These are phyloP conservation scores for Chirona hameri DNA, from an alignment of 2,888 invertebrate species.

Conservation along the genomic window DNA sequence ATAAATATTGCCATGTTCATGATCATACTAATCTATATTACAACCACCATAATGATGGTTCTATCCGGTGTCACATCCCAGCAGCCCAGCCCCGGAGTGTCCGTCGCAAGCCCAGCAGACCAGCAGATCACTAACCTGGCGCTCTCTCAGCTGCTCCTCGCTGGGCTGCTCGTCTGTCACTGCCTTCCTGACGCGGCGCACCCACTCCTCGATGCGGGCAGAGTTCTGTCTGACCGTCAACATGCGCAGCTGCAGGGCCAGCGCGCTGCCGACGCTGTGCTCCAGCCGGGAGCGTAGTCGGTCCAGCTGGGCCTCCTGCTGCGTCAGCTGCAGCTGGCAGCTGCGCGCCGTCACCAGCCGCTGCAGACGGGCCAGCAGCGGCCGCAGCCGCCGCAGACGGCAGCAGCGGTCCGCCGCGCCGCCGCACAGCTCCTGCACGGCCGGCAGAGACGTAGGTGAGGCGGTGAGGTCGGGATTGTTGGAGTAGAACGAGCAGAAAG, in stretches of 20 bases:
- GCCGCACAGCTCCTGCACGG: not conserved
- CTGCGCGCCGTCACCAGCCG: not conserved
- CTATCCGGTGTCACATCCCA: too few relatives aligned
- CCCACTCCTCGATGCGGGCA: slow-evolving; percentile 49
- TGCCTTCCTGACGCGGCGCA: slow-evolving; percentile 49
- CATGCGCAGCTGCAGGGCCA: slow-evolving; percentile 46
- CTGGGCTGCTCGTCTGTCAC: slow-evolving; percentile 49
- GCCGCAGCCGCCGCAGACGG: not conserved
- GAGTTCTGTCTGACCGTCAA: slow-evolving; percentile 47
- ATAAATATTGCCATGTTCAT: too few relatives aligned
- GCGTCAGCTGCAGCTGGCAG: slow-evolving; percentile 12
- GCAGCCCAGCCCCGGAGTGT: too few relatives aligned
- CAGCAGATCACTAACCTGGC: slow-evolving; percentile 43
- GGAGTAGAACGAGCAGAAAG: too few relatives aligned
- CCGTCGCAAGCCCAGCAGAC: not conserved
- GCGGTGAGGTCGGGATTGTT: too few relatives aligned
- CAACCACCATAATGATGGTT: too few relatives aligned
- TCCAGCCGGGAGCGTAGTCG: not conserved
- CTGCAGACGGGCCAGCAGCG: slow-evolving; percentile 5
- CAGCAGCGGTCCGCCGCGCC: not conserved
- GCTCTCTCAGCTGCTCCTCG: slow-evolving; percentile 47
- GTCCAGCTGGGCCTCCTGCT: not conserved
- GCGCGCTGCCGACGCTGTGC: slow-evolving; percentile 37
- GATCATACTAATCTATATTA: too few relatives aligned
- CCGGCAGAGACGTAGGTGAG: not conserved